Evolutionary conservation across 1,140 invertebrate genomes (phyloP).

Genomic region (Melanaphis sacchari): DNA sequence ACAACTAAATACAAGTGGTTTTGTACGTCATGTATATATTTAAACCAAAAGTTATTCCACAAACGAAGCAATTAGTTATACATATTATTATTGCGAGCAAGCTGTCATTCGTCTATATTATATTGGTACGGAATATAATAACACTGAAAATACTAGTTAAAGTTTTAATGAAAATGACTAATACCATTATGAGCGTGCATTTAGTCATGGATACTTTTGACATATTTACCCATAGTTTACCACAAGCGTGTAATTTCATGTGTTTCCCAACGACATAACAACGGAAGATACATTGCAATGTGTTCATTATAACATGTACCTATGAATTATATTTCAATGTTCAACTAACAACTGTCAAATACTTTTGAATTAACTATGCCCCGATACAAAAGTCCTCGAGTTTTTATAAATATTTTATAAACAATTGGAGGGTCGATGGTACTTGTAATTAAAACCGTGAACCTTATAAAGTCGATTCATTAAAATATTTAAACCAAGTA

Average conservation of each 20-base stretch:
- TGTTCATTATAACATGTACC: not conserved
- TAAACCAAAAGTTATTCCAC: not conserved
- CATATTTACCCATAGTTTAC: constrained; percentile 19
- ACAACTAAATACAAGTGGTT: not conserved
- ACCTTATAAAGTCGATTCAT: constrained; percentile 26
- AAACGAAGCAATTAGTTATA: not conserved
- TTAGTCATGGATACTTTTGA: constrained; percentile 1
- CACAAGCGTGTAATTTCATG: not conserved
- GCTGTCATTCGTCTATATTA: not conserved
- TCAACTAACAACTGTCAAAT: not conserved
- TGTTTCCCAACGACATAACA: not conserved
- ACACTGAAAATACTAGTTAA: constrained; percentile 4
- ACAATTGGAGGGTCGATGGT: constrained; percentile 21
- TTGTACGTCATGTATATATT: not conserved
- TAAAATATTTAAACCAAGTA: constrained; percentile 9
- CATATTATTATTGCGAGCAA: not conserved
- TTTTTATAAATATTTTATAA: constrained; percentile 18
- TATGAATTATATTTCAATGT: not conserved
- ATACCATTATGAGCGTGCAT: not conserved
- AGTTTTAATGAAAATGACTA: not conserved
- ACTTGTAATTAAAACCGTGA: constrained; percentile 46
- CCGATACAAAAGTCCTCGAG: not conserved
- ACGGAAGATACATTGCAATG: not conserved
- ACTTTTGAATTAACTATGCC: not conserved
- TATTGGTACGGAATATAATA: not conserved